Evolutionary conservation across 23 tunicate genomes (phyloP).

Genomic region (Halocynthia aurantium): DNA sequence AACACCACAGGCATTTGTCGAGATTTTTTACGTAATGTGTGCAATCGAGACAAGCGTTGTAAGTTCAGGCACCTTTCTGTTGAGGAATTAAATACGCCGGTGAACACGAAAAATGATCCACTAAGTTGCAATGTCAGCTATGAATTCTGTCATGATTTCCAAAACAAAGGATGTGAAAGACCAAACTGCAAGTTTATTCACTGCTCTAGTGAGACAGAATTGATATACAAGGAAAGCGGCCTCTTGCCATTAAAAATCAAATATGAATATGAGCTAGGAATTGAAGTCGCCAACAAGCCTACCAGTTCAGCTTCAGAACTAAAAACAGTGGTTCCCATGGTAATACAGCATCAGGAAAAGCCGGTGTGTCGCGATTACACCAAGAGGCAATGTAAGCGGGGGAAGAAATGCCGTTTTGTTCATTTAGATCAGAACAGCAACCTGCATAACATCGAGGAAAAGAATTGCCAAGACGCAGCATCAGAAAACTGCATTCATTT

Average conservation of each 20-base stretch:
- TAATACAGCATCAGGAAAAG: constrained; percentile 9
- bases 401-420: constrained; percentile 82
- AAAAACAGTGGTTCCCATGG: background rate
- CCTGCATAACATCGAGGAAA: too few species aligned
- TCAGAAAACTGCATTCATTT: background rate
- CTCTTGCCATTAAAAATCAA: constrained; percentile 64
- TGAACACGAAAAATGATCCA: constrained; percentile 43
- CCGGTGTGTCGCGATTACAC: constrained; percentile 84
- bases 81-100: constrained; percentile 68
- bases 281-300: constrained; percentile 34
- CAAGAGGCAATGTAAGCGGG: constrained; percentile 65
- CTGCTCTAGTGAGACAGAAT: constrained; percentile 77
- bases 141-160: constrained; percentile 99
- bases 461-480: background rate
- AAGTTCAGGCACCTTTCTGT: constrained; percentile 85
- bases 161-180: constrained; percentile 91
- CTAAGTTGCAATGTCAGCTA: constrained; percentile 40
- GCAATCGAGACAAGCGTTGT: constrained; percentile 85
- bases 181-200: constrained; percentile 94
- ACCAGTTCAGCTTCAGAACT: background rate
- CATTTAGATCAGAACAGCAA: constrained; percentile 39
- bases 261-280: constrained; percentile 92
- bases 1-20: constrained; percentile 42
- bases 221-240: constrained; percentile 34
- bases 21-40: constrained; percentile 84